Base-by-base conservation (phyloP, 2,888 invertebrate genomes). In the Metellina segmentata region DNA sequence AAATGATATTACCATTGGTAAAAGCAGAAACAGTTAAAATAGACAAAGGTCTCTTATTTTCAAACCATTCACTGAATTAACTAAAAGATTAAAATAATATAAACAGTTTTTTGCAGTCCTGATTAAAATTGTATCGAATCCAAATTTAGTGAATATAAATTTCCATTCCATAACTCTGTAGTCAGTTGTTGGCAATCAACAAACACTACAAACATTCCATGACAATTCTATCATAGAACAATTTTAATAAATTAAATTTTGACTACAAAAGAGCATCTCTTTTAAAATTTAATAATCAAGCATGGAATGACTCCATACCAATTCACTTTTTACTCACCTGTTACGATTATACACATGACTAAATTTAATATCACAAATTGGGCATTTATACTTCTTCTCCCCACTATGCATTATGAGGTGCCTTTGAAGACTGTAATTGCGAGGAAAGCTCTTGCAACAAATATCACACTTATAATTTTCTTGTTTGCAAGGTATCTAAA, bases 331-430 rank as follows among this genome's bases (percentile, higher is more conserved):
- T 52, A 92, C 91, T 82, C 75, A 94, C 93, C 94, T 93, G 85
- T 94, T 94, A 34, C 94, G 93, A 89, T 94, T 94, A 85, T 94
- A 94, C 11, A 94, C 94, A 91, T 94, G 94, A 88, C 93, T 94
- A 91, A 94, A 94, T 52, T 91, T 91, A 87, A 94, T 91, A 72
- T 93, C 93, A 93, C 94, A 94, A 71, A 94, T 92, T n/a, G 93
- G 93, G 90, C 94, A 94, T 89, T 94, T 93, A 89, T 89, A 94
- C 70, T 94, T 94, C 92, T 94, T 94, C 69, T 93, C 94, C 34
- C 94, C 94, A n/a, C 93, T 93, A 93, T 94, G 94, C 93, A 94
- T 93, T 11, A 93, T 93, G 51, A 93, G 88, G 89, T 94, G 94
- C 49, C 94, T 93, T 61, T 94, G 93, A 20, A 94, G 90, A 88